These are phyloP conservation scores for Mastomys coucha DNA, from an alignment of 2,113 vertebrate species.

Conservation along the genomic window DNA sequence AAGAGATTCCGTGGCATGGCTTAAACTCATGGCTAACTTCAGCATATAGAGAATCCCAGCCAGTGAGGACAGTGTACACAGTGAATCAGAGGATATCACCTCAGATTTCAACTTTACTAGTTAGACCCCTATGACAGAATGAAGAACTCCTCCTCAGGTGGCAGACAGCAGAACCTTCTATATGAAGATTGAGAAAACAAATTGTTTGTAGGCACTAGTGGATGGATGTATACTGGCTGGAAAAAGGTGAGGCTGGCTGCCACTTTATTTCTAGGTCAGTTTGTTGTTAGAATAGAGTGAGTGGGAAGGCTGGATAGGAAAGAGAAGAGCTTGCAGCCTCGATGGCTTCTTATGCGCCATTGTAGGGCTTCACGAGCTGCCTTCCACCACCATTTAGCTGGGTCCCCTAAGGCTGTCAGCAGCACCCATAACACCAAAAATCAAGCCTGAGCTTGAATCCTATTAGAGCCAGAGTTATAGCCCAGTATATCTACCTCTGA, in stretches of 20 bases:
- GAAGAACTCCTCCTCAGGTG: background rate
- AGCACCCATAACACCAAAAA: background rate
- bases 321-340: background rate
- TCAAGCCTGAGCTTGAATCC: background rate
- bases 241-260: background rate
- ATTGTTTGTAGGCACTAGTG: background rate
- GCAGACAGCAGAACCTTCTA: background rate
- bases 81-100: background rate
- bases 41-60: background rate
- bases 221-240: background rate
- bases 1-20: background rate
- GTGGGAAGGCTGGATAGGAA: background rate
- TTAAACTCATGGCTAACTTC: background rate
- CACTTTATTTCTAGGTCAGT: background rate
- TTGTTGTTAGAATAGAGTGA: background rate
- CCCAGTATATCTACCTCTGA: background rate
- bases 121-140: background rate
- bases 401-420: background rate
- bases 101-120: background rate
- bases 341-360: background rate
- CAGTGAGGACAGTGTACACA: background rate
- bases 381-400: background rate
- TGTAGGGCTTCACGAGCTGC: background rate
- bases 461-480: background rate
- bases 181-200: background rate